These are phyloP conservation scores for Drosophila murphyi DNA, from an alignment of 1,140 invertebrate genomes.

Conservation along the genomic window DNA sequence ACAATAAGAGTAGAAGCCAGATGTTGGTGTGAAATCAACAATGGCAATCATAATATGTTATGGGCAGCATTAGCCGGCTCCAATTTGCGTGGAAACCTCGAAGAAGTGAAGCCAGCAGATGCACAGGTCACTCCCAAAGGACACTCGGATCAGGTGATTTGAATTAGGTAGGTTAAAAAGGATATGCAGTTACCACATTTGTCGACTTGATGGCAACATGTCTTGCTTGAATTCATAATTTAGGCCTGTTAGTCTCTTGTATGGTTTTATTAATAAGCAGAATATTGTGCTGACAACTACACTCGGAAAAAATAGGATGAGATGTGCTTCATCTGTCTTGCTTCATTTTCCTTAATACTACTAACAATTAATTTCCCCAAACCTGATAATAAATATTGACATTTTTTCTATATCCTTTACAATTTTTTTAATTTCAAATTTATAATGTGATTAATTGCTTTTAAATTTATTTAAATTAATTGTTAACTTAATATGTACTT, in stretches of 20 bases:
- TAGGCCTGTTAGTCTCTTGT: slow-evolving; percentile 2
- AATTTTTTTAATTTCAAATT: too few species aligned
- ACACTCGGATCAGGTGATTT: neutral
- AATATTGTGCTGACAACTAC: slow-evolving; percentile 4
- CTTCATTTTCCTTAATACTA: too few species aligned
- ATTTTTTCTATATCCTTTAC: too few species aligned
- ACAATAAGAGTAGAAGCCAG: neutral
- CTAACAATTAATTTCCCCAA: too few species aligned
- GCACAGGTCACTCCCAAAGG: neutral
- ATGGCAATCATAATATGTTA: slow-evolving; percentile 73
- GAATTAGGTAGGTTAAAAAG: neutral
- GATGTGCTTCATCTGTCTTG: too few species aligned
- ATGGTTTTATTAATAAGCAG: slow-evolving; percentile 57
- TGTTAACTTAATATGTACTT: too few species aligned
- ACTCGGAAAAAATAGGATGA: neutral
- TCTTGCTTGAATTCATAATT: slow-evolving; percentile 26
- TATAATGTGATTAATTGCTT: too few species aligned
- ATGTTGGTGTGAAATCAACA: slow-evolving; percentile 34
- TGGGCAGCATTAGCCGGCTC: slow-evolving; percentile 49
- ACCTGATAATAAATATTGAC: too few species aligned
- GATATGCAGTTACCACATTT: neutral
- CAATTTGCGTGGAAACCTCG: neutral
- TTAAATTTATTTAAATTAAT: too few species aligned
- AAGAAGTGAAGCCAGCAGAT: neutral
- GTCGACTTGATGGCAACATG: neutral